Evolutionary conservation across 1,140 invertebrate species (phyloP), one percentile per base, ranked within the genome.

Genomic region (Drosophila novamexicana): DNA sequence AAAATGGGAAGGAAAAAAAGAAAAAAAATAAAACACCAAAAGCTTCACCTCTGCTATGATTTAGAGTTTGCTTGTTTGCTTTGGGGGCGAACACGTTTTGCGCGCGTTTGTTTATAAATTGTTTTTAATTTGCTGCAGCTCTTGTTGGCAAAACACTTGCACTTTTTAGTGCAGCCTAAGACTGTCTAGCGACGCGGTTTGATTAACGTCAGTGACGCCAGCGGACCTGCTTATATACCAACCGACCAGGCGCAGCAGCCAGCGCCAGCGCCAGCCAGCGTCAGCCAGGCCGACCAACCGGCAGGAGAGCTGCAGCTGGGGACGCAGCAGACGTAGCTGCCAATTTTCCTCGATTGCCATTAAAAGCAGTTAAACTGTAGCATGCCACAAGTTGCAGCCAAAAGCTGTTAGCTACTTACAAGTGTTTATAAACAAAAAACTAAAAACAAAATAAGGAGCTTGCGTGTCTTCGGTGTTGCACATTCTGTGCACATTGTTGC

Each of bases 161-260:
- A 81, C 69, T 81, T 76, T 70, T 61, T 29, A 54, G 2, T 16
- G 34, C 64, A 62, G 52, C 39, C 57, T 45, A 47, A 37, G 57
- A 68, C 65, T 76, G 75, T 73, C 75, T 63, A 88, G 69, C 76
- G 80, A 89, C 77, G 84, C 79, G 79, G 59, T 90, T 81, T 89
- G 84, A 90, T 88, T 88, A 89, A 84, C 85, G 61, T 57, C 40
- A 57, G 45, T 61, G 57, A 56, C 45, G 59, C 49, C 47, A 56
- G 64, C 36, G 32, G 7, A n/a, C 68, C 66, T 42, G 70, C 84
- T 88, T 88, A 89, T 88, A 88, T 88, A 88, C 78, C 52, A 59
- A 22, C 42, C 42, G 8, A 9, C 6, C 14, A 39, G 36, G 34
- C 39, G 32, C 50, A 57, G 42, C 67, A 34, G 56, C 18, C 29